Evolutionary conservation across 2,113 vertebrate genomes (phyloP).

Genomic region (Pongo pygmaeus): DNA sequence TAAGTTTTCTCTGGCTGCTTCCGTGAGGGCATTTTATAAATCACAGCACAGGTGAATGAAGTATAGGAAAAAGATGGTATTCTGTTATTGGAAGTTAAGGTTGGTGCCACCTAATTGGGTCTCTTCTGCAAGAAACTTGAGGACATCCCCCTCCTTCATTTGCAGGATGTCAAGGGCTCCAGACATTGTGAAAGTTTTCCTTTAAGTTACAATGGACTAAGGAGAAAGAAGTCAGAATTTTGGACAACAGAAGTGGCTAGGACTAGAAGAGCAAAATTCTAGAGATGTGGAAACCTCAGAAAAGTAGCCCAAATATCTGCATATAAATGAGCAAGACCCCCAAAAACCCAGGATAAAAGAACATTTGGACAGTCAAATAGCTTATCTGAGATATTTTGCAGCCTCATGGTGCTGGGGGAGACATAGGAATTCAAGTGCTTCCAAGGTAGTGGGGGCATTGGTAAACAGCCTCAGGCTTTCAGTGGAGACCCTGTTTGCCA

Average conservation of each 20-base stretch:
- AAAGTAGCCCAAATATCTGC: not conserved
- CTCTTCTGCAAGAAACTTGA: too few relatives aligned
- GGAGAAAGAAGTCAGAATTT: not conserved
- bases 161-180: too few relatives aligned
- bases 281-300: not conserved
- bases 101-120: too few relatives aligned
- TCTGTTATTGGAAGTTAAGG: not conserved
- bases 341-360: not conserved
- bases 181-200: too few relatives aligned
- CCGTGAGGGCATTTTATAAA: not conserved
- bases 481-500: not conserved
- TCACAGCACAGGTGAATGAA: not conserved
- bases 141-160: too few relatives aligned
- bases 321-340: not conserved
- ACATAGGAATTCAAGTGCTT: not conserved
- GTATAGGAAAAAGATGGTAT: not conserved
- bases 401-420: not conserved
- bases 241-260: not conserved
- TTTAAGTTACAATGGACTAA: not conserved
- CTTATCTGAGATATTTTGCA: not conserved
- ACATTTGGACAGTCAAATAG: not conserved
- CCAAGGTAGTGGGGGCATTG: not conserved
- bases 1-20: not conserved
- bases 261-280: not conserved
- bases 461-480: not conserved